A percentile compares a stretch with the other conserved stretches of the same genome.
Conservation (phyloP, 1,140 invertebrate species). For the Drosophila novamexicana region DNA sequence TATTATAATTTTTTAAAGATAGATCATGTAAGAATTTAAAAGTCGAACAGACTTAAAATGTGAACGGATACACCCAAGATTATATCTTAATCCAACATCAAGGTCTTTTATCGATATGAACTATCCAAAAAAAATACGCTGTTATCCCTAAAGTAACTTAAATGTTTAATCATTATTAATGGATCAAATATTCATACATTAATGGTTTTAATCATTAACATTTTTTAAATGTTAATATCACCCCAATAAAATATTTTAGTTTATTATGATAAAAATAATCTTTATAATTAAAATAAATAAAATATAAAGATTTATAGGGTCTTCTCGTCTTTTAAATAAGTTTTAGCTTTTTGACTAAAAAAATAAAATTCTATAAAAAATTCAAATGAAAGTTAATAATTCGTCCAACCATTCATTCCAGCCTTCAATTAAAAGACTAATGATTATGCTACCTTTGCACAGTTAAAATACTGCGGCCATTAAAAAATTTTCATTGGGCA, state of each 20-base stretch:
- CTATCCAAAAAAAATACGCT: conserved; percentile 67
- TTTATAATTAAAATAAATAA: conserved; percentile 57
- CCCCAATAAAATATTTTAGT: conserved; percentile 66
- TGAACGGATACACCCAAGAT: conserved; percentile 86
- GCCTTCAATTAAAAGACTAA: conserved; percentile 88
- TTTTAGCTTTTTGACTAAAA: conserved; percentile 85
- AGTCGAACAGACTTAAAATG: conserved; percentile 90
- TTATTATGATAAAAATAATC: conserved; percentile 83
- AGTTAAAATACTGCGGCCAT: conserved; percentile 88
- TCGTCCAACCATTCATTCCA: conserved; percentile 88
- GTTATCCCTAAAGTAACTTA: conserved; percentile 17
- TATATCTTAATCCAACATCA: conserved; percentile 92
- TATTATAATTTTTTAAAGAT: conserved; percentile 85
- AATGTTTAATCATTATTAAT: conserved; percentile 61
- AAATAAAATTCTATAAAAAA: conserved; percentile 86
- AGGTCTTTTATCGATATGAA: conserved; percentile 86
- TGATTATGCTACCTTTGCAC: conserved; percentile 90
- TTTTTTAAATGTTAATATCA: conserved; percentile 68
- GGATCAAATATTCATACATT: conserved; percentile 58
- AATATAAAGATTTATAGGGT: conserved; percentile 20
- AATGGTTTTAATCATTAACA: conserved; percentile 59
- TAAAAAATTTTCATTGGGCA: conserved; percentile 85
- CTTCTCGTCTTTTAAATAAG: conserved; percentile 87
- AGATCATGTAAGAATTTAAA: conserved; percentile 92
- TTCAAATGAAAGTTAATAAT: conserved; percentile 85